These are phyloP conservation scores for Argya squamiceps DNA, from an alignment of 2,797 vertebrate species.

Conservation along the genomic window DNA sequence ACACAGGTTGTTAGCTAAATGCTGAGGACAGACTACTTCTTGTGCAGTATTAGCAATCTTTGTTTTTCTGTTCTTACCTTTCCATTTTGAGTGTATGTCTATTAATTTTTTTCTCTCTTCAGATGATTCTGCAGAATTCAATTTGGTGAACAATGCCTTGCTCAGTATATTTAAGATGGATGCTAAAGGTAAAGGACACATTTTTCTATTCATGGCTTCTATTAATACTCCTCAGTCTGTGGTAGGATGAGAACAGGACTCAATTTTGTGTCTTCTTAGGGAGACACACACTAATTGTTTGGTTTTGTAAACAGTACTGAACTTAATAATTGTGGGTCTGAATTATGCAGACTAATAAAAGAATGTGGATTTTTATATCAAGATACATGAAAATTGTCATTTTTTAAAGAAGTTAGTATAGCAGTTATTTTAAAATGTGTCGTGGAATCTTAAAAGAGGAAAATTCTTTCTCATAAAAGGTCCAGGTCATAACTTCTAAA, in stretches of 20 bases:
- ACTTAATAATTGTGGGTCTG: background rate
- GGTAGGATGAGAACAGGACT: background rate
- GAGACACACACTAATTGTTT: background rate
- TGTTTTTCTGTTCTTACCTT: background rate
- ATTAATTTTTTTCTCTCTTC: background rate
- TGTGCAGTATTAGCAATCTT: background rate
- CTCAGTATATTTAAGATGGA: slow-evolving; percentile 98
- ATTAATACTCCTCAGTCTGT: background rate
- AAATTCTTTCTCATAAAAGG: background rate
- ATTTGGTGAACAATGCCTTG: slow-evolving; percentile 93
- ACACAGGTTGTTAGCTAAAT: background rate
- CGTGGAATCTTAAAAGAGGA: background rate
- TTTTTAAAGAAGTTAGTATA: background rate
- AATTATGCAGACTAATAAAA: background rate
- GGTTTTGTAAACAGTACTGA: background rate
- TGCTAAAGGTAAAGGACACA: slow-evolving; percentile 86
- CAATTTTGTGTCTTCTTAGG: background rate
- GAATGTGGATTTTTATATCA: background rate
- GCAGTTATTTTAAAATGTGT: background rate
- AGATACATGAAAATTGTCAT: rapidly evolving
- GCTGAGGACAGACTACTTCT: background rate
- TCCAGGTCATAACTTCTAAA: background rate
- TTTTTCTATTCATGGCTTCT: background rate
- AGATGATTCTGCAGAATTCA: slow-evolving; percentile 98
- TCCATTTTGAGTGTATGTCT: background rate